A percentile compares a stretch with the other conserved stretches of the same genome.
phyloP scores from a whole-genome alignment of 2,797 vertebrate genomes.

The Sylvia borin region DNA sequence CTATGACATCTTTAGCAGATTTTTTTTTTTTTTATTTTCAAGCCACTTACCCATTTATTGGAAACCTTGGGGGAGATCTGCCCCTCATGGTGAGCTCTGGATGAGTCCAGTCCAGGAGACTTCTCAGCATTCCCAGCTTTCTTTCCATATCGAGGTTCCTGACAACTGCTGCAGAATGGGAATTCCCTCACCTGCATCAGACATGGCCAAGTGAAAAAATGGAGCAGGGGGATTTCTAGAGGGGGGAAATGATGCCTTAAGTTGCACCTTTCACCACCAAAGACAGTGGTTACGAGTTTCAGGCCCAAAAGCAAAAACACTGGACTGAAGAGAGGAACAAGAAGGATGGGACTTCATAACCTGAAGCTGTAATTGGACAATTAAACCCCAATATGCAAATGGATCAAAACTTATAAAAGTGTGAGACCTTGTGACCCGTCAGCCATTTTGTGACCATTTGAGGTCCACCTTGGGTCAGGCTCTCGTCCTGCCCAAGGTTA shows the following conservation, averaged over 20 bases:
- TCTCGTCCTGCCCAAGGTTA: background rate
- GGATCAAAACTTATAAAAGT: background rate
- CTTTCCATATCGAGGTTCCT: background rate
- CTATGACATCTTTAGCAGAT: background rate
- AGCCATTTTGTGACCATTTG: background rate
- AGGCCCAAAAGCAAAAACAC: background rate
- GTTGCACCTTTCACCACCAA: background rate
- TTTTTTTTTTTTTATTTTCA: background rate
- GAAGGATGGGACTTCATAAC: background rate
- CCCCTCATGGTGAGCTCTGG: background rate
- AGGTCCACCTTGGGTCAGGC: background rate
- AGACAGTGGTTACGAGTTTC: background rate
- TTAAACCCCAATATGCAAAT: background rate
- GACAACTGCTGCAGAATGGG: background rate
- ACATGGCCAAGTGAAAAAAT: background rate
- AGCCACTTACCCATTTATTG: background rate
- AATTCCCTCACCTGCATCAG: background rate
- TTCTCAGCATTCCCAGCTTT: background rate
- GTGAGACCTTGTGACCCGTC: accelerated
- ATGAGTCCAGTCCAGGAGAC: background rate
- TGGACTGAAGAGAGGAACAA: background rate
- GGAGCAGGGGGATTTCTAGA: background rate
- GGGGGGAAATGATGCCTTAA: background rate
- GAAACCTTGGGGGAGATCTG: background rate
- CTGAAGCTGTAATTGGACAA: background rate